These are phyloP conservation scores for Pogona vitticeps DNA, from an alignment of 2,113 vertebrate genomes.

Conservation along the genomic window DNA sequence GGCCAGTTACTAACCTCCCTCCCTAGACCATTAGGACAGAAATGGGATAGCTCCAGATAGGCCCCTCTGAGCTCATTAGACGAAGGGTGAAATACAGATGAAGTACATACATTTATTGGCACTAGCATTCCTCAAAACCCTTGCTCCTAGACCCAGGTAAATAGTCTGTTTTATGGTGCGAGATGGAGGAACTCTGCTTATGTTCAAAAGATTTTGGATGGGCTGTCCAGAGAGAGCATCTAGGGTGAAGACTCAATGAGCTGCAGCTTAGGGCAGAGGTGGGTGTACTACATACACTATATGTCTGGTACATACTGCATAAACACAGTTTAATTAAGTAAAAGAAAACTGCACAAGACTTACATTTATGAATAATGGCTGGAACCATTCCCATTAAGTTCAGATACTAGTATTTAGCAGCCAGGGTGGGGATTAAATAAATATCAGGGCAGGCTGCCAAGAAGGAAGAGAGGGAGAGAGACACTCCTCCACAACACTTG, in stretches of 20 bases:
- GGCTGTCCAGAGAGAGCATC: neutral
- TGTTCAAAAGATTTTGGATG: neutral
- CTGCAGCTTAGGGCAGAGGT: neutral
- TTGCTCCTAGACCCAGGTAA: no score
- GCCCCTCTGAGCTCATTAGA: neutral
- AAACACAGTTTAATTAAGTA: neutral
- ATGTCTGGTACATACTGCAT: neutral
- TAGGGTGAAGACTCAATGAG: neutral
- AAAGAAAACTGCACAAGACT: neutral
- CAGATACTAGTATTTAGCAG: neutral
- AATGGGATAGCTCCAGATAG: neutral
- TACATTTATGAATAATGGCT: neutral
- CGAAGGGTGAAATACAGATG: no score
- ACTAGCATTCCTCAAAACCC: neutral
- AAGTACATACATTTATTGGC: no score
- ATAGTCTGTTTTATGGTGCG: neutral
- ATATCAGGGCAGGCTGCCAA: neutral
- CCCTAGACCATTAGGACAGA: neutral
- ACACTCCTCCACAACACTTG: neutral
- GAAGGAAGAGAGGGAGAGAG: neutral
- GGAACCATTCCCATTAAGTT: neutral
- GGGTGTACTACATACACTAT: neutral
- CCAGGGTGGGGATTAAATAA: neutral
- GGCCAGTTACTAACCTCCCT: neutral
- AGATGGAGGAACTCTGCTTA: neutral